Base-by-base conservation (phyloP, 2,113 vertebrate genomes). In the Apistogramma diplotaenia region DNA sequence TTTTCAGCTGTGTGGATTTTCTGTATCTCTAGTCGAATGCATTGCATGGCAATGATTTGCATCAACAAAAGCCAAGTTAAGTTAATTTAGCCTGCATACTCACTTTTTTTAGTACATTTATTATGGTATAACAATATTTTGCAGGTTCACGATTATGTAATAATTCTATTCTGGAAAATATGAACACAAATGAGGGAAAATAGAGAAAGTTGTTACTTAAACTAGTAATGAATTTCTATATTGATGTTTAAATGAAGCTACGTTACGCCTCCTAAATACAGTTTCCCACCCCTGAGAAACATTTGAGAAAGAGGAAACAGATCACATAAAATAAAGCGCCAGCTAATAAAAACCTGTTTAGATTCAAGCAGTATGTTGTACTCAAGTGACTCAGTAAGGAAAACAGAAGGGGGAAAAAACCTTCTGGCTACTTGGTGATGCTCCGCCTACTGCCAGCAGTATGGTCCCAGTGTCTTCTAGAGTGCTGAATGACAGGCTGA, bases 401-500 rank as follows among this genome's bases (percentile, higher is more conserved):
- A 46, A 82, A 19, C 5, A 65, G 23, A 93, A 90, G 1, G 37
- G 37, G 37, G 43, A 27, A 9, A 37, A 37, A 25, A 94, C 93
- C 93, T 90, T 79, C 19, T 65, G 87, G 74, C 16, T 21, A 46
- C 37, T 5, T 4, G 85, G 49, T 23, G 82, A 65, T 5, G 83
- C 53, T 61, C 91, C 96, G 91, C 86, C 96, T 93, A 75, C 96
- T 93, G 89, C 97, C 95, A 99, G 91, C 54, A 99, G 92, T 25
- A 99, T 97, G 89, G 96, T 94, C 4, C 98, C 98, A 10, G 96
- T 97, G 60, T 98, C 96, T 1, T 94, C 96, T 88, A 93, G 95
- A 8, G 98, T 99, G 94, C 97, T 99, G 95, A 99, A 99, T 16
- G 98, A 99, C 83, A 99, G 93, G 54, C 97, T 98, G 94, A 99